Base-by-base conservation (phyloP, 2,797 vertebrate species). In the Chaenodraco wilsoni region DNA sequence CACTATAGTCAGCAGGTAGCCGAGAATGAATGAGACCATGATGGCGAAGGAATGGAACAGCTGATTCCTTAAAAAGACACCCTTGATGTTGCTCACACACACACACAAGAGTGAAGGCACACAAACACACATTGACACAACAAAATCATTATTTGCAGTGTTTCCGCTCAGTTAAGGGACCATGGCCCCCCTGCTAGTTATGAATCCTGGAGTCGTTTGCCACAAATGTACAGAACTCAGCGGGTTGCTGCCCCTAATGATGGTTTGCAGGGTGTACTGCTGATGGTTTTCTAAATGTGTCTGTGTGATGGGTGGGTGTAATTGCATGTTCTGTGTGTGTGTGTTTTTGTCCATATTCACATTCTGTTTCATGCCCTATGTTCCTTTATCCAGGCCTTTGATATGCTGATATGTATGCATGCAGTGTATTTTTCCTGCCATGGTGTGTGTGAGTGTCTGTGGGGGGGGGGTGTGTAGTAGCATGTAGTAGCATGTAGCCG, bases 221-320 rank as follows among this genome's bases (percentile, higher is more conserved):
- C 16, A 57, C 69, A 55, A 48, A 21, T 6, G 14, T 1, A 51
- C 5, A 50, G 68, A 79, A 33, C 85, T n/a, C 82, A 71, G 82
- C 86, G 43, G 81, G 82, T 55, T 1, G 60, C 73, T 64, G 77
- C 67, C 54, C 64, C 0, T 84, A 74, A 87, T 83, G 76, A 87
- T 51, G 72, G 46, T 78, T 45, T 6, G 31, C 70, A 50, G 81
- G 69, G 61, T 0, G 9, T 31, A 61, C 49, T 15, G 63, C 65
- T 78, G 58, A 76, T 56, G 63, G 56, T n/a, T 37, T 58, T 52
- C 65, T 44, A 14, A 54, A 58, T 43, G 51, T 27, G 49, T n/a
- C 8, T 27, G 48, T 67, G 21, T 31, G n/a, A 65, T 67, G 65
- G 49, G 56, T 71, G 66, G 45, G 41, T 31, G 78, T 60, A 71